A percentile compares a stretch with the other conserved stretches of the same genome.
These are phyloP conservation scores for Pseudoips prasinana DNA, from an alignment of 2,888 invertebrate species.

Conservation along the genomic window DNA sequence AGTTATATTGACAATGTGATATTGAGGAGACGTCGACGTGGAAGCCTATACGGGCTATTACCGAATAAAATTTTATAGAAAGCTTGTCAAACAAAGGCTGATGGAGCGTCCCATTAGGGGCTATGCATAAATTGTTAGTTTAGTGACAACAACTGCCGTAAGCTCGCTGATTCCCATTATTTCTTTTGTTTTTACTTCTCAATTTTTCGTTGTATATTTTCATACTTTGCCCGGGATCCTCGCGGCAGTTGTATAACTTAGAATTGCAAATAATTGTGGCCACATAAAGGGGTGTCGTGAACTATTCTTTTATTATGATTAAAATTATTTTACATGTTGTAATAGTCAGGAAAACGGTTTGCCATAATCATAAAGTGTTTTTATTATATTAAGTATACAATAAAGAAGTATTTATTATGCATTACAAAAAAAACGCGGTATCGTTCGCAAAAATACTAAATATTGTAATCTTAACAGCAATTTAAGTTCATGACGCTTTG, in stretches of 20 bases:
- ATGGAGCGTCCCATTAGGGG: conserved; percentile 73
- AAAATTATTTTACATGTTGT: too few species aligned
- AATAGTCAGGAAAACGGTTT: too few species aligned
- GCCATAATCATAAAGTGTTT: too few species aligned
- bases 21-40: conserved; percentile 37
- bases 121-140: conserved; percentile 80
- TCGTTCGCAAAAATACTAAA: too few species aligned
- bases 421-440: too few species aligned
- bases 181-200: conserved; percentile 29
- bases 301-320: too few species aligned
- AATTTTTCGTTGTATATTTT: conserved; percentile 22
- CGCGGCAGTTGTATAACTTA: neutral
- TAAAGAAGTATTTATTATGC: too few species aligned
- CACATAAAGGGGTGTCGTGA: too few species aligned
- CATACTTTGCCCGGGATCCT: conserved; percentile 2
- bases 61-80: conserved; percentile 80
- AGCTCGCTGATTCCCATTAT: conserved; percentile 44
- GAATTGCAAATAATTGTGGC: neutral
- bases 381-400: too few species aligned
- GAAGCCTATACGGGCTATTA: conserved; percentile 54
- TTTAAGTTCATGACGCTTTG: too few species aligned
- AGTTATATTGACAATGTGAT: conserved; percentile 35
- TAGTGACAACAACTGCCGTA: conserved; percentile 56
- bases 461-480: too few species aligned
- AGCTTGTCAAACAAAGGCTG: conserved; percentile 75